Conservation (phyloP, 2,113 vertebrate species). For the Pungitius pungitius region DNA sequence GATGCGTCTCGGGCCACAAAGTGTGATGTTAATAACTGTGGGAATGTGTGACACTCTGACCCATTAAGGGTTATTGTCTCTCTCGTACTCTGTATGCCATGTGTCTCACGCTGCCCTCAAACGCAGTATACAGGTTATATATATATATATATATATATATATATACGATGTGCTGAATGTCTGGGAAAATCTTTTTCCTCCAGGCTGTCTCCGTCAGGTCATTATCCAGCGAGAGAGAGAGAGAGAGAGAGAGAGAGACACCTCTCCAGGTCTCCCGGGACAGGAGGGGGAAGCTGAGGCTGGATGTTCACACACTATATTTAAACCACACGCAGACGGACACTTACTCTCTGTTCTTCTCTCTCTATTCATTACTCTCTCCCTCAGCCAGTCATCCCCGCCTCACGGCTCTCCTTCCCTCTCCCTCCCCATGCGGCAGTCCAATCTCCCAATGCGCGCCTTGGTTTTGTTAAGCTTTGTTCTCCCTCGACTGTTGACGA, state of each 20-base stretch:
- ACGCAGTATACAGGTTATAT: background rate
- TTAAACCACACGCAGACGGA: conserved; percentile 28
- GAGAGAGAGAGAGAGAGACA: too few relatives aligned
- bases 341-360: conserved; percentile 4
- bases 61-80: background rate
- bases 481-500: background rate
- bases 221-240: too few relatives aligned
- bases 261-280: too few relatives aligned
- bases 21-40: background rate
- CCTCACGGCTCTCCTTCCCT: background rate
- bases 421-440: background rate
- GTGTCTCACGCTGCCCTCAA: background rate
- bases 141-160: too few relatives aligned
- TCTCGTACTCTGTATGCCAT: background rate
- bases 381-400: background rate
- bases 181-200: too few relatives aligned
- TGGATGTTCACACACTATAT: conserved; percentile 11
- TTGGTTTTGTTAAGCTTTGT: background rate
- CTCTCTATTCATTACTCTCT: conserved; percentile 7
- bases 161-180: too few relatives aligned
- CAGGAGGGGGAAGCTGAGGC: background rate
- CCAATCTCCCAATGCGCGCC: background rate
- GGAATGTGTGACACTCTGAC: background rate
- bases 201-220: conserved; percentile 1
- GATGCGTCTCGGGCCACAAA: background rate